Conservation (phyloP, 2,888 invertebrate genomes). For the Macrostomum cliftonense region DNA sequence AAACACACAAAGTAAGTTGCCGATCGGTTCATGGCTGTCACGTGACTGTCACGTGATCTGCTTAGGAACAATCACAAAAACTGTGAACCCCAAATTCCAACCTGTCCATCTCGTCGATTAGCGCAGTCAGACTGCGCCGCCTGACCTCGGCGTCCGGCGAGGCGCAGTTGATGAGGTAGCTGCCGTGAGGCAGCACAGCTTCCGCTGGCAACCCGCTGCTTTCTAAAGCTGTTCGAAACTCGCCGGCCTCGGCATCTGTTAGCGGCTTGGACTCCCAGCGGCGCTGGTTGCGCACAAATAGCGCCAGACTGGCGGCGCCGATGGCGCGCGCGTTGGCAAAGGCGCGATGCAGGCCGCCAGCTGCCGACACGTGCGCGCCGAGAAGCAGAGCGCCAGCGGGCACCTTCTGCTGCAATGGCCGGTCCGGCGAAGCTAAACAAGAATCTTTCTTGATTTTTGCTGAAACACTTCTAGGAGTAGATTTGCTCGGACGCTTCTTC, state of each 20-base stretch:
- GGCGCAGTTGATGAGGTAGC: constrained; percentile 40
- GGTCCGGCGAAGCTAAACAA: no score
- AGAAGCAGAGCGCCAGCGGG: neutral
- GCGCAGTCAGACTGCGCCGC: no score
- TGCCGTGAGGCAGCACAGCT: constrained; percentile 32
- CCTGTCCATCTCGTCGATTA: no score
- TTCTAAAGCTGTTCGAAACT: constrained; percentile 25
- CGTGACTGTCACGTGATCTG: no score
- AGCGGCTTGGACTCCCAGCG: constrained; percentile 32
- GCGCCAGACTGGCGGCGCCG: constrained; percentile 32
- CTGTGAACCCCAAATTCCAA: no score
- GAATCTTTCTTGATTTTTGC: no score
- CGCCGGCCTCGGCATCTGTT: constrained; percentile 19
- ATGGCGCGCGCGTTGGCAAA: constrained; percentile 28
- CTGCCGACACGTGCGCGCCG: constrained; percentile 6
- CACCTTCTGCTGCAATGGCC: no score
- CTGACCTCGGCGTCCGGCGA: constrained; percentile 24
- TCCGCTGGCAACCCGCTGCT: constrained; percentile 26
- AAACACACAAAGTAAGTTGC: no score
- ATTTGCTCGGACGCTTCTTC: no score
- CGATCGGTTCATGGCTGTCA: no score
- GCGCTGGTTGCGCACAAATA: constrained; percentile 32
- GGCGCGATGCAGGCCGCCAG: constrained; percentile 32
- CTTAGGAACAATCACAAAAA: no score
- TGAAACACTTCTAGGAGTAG: no score